Evolutionary conservation across 1,140 invertebrate genomes (phyloP), one percentile per base, ranked within the genome.

Genomic region (Megalopta genalis): DNA sequence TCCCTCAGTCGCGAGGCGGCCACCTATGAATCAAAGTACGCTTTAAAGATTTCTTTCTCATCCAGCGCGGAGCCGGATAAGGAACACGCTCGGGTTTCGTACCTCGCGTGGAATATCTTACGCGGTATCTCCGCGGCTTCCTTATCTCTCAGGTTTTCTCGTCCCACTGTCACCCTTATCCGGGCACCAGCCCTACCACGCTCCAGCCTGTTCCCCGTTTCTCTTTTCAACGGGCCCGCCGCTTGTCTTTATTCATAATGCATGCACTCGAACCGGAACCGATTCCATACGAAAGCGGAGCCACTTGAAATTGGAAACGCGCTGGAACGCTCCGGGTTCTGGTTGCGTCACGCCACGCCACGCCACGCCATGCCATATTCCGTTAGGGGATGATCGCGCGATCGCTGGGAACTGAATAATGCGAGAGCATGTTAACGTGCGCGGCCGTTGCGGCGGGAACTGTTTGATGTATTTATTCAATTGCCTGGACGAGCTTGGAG

Each of bases 11-110:
- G 68, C 82, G 52, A 77, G 76, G 71, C 80, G 76, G 81, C 84
- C 82, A 88, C 83, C 88, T 90, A 90, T 90, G 90, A 91, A 91
- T 91, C 90, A 91, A 90, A 90, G 86, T 86, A 80, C 85, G 88
- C 87, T 91, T 90, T 90, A 90, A 89, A 89, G 85, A 88, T 89
- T 88, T 89, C 86, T 85, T 88, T 87, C 80, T 87, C 85, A 86
- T 86, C 79, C 81, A 23, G 52, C 46, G 32, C 54, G 49, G 37
- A 67, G 54, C 16, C 65, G 84, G 88, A 88, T 86, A 87, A 88
- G 82, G 72, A 83, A 87, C 80, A 78, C 77, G 63, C 76, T 73
- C 21, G 63, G 62, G 60, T 77, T 63, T 80, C 32, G 67, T 81
- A 72, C 57, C 78, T 81, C 70, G 82, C 76, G 72, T 54, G 74